Conservation (phyloP, 2,888 invertebrate species). For the Dynastes tityus region DNA sequence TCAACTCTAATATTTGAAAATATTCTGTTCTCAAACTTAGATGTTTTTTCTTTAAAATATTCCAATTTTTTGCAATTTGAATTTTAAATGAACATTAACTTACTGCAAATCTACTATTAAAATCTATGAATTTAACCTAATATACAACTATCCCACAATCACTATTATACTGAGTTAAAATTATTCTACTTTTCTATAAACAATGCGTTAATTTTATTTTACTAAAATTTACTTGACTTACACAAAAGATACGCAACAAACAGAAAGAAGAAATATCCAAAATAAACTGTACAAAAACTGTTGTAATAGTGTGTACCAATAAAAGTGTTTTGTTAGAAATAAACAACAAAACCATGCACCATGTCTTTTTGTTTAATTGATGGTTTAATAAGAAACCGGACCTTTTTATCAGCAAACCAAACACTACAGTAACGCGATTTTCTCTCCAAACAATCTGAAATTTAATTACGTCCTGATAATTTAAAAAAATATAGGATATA, state of each 20-base stretch:
- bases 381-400: conserved; percentile 12
- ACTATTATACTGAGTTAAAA: not conserved
- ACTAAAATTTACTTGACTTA: conserved; percentile 43
- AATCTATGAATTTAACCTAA: too few species aligned
- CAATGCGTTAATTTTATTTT: not conserved
- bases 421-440: conserved; percentile 8
- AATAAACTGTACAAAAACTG: conserved; percentile 35
- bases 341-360: conserved; percentile 46
- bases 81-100: too few species aligned
- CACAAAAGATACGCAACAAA: conserved; percentile 21
- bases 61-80: too few species aligned
- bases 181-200: not conserved
- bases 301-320: conserved; percentile 37
- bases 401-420: conserved; percentile 28
- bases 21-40: too few species aligned
- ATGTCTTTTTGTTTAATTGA: conserved; percentile 14
- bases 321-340: conserved; percentile 31
- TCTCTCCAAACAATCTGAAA: not conserved
- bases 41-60: too few species aligned
- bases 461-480: not conserved
- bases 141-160: too few species aligned
- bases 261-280: conserved; percentile 15
- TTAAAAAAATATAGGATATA: not conserved
- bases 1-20: too few species aligned
- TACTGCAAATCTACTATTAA: too few species aligned